These are phyloP conservation scores for Harpagus bidentatus DNA, from an alignment of 2,113 vertebrate species.

Conservation along the genomic window DNA sequence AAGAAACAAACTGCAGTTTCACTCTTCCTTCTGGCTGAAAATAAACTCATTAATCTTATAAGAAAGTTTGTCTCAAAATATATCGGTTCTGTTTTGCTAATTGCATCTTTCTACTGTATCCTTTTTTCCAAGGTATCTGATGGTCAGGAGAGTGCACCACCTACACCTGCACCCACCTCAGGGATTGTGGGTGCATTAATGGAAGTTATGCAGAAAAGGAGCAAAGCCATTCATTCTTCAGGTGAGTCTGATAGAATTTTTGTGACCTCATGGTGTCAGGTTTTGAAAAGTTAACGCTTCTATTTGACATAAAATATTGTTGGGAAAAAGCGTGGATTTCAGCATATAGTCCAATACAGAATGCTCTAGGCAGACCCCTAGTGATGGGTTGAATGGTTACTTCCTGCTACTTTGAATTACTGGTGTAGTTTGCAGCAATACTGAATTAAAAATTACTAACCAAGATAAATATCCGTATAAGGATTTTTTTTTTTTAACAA, in stretches of 20 bases:
- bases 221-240: conserved; percentile 99
- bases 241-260: conserved; percentile 66
- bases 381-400: neutral
- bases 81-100: neutral
- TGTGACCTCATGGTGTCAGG: neutral
- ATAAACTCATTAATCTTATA: neutral
- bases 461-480: neutral
- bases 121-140: conserved; percentile 83
- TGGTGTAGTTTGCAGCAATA: neutral
- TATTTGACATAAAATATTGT: rapidly evolving
- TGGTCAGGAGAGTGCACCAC: conserved; percentile 82
- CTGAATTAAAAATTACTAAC: neutral
- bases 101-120: neutral
- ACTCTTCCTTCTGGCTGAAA: neutral
- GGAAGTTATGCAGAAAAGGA: conserved; percentile 99
- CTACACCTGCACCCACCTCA: conserved; percentile 81
- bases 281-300: neutral
- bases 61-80: neutral
- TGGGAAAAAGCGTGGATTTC: neutral
- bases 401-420: neutral
- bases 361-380: neutral
- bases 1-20: neutral
- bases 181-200: conserved; percentile 95
- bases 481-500: neutral
- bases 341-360: neutral